Percentiles rank a stretch among this genome's conserved stretches.
Conservation (phyloP, 53 echinoderm and acorn worm species). For the Temnopleurus reevesii region DNA sequence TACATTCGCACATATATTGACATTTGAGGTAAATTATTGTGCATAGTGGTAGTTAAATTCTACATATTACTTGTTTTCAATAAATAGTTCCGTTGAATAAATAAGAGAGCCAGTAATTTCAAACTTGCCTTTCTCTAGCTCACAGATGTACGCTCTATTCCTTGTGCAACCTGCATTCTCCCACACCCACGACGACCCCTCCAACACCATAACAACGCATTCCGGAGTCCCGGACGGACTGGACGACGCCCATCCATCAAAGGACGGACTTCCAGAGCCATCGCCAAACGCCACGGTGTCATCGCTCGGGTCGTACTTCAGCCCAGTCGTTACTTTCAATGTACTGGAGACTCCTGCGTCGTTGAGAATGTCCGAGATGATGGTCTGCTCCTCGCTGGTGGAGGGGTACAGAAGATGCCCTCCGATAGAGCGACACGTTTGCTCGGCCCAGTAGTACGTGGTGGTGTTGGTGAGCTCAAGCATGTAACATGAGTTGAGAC, state of each 20-base stretch:
- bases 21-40: too few species aligned
- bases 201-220: conserved; percentile 70
- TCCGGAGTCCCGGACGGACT: conserved; percentile 63
- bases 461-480: conserved; percentile 59
- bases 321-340: conserved; percentile 11
- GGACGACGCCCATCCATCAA: conserved; percentile 68
- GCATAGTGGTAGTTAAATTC: too few species aligned
- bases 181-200: conserved; percentile 71
- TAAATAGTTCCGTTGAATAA: too few species aligned
- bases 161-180: conserved; percentile 68
- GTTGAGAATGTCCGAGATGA: conserved; percentile 54
- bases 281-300: conserved; percentile 35
- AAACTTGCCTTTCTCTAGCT: conserved; percentile 72
- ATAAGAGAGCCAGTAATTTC: too few species aligned
- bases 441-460: conserved; percentile 43
- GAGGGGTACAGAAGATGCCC: conserved; percentile 69
- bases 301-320: conserved; percentile 3
- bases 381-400: conserved; percentile 56
- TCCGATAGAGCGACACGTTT: conserved; percentile 48
- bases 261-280: conserved; percentile 49
- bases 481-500: conserved; percentile 75
- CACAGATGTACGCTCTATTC: conserved; percentile 74
- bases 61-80: too few species aligned
- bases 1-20: too few species aligned
- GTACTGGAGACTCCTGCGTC: conserved; percentile 14